phyloP scores from a whole-genome alignment of 2,113 vertebrate species.

The Xenus cinereus region DNA sequence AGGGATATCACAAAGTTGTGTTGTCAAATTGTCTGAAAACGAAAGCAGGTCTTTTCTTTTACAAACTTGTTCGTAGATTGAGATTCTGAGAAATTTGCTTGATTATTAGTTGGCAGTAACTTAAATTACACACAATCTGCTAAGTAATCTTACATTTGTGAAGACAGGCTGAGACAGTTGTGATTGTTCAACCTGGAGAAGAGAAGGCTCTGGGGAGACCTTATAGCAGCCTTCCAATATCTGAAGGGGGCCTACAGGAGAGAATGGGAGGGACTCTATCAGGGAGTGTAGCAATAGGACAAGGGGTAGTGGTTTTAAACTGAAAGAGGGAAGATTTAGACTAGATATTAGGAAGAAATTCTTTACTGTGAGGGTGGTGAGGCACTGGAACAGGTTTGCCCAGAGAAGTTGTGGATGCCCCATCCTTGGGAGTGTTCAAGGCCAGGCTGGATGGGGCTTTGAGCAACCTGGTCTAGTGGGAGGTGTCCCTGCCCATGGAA shows the following conservation, averaged over 20 bases:
- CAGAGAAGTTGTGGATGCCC: background rate
- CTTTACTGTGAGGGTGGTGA: background rate
- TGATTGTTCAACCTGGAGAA: background rate
- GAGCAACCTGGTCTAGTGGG: background rate
- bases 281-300: background rate
- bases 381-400: background rate
- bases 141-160: constrained; percentile 62
- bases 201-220: background rate
- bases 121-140: constrained; percentile 59
- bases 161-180: background rate
- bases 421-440: background rate
- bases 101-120: constrained; percentile 67
- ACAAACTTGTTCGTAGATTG: constrained; percentile 54
- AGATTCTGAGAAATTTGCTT: constrained; percentile 71
- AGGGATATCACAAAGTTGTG: background rate
- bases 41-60: constrained; percentile 48
- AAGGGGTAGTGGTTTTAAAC: background rate
- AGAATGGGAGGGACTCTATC: background rate
- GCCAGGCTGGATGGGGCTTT: background rate
- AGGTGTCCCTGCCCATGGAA: background rate
- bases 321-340: background rate
- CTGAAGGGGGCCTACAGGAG: background rate
- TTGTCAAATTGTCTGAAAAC: constrained; percentile 27
- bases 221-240: background rate
- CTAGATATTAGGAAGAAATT: background rate